Percentiles rank a stretch among this genome's conserved stretches.
Evolutionary conservation across 1,140 invertebrate species (phyloP).

Genomic region (Habropoda laboriosa): DNA sequence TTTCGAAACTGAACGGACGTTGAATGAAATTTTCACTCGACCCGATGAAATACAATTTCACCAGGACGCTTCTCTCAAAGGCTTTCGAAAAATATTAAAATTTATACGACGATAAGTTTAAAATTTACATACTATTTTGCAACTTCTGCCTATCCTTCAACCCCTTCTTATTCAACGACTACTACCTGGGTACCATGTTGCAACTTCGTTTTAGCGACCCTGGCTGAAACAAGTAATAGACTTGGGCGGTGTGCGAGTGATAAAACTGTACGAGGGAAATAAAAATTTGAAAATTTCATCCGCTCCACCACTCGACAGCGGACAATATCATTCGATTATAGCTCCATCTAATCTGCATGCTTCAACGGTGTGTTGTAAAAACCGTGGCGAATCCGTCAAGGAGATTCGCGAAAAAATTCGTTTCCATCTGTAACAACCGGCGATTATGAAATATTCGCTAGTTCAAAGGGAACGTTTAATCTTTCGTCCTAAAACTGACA

Average conservation of each 20-base stretch:
- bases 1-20: slow-evolving; percentile 22
- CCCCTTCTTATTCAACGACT: too few species aligned
- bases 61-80: not conserved
- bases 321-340: not conserved
- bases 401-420: too few species aligned
- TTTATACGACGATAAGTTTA: slow-evolving; percentile 30
- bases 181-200: not conserved
- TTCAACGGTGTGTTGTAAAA: not conserved
- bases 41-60: slow-evolving; percentile 11
- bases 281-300: slow-evolving; percentile 11
- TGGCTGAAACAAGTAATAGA: slow-evolving; percentile 11
- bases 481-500: too few species aligned
- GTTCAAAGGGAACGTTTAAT: too few species aligned
- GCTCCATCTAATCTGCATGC: not conserved
- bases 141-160: slow-evolving; percentile 30
- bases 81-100: slow-evolving; percentile 29
- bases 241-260: not conserved
- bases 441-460: too few species aligned
- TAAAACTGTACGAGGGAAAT: slow-evolving; percentile 6
- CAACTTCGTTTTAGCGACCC: slow-evolving; percentile 14
- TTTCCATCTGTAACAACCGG: too few species aligned
- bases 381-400: too few species aligned
- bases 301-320: too few species aligned
- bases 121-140: slow-evolving; percentile 32
- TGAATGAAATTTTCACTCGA: slow-evolving; percentile 28